phyloP scores from a whole-genome alignment of 2,888 invertebrate species.

The Drosophila niveifrons region DNA sequence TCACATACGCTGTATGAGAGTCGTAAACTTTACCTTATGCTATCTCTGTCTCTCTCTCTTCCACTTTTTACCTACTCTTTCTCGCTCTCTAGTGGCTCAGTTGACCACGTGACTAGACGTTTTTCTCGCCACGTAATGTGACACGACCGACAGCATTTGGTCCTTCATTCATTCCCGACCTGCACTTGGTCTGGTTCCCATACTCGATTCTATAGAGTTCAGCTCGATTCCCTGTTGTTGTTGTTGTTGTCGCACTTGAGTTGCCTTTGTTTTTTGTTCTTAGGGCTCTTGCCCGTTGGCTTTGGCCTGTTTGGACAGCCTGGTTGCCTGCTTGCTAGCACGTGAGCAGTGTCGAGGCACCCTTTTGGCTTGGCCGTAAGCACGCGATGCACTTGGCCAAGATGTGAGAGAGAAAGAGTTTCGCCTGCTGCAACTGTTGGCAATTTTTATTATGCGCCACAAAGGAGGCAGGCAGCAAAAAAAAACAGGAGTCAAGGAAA shows the following conservation, averaged over 20 bases:
- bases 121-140: slow-evolving; percentile 54
- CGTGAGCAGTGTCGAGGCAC: slow-evolving; percentile 43
- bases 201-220: slow-evolving; percentile 27
- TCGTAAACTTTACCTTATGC: slow-evolving; percentile 16
- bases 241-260: slow-evolving; percentile 27
- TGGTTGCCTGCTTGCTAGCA: slow-evolving; percentile 34
- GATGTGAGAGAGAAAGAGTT: slow-evolving; percentile 33
- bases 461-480: neutral
- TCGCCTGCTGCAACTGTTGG: slow-evolving; percentile 67
- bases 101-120: slow-evolving; percentile 61
- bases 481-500: slow-evolving; percentile 37
- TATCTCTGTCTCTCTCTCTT: slow-evolving; percentile 1
- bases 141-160: slow-evolving; percentile 42
- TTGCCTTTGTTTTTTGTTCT: slow-evolving; percentile 43
- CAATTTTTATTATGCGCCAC: slow-evolving; percentile 58
- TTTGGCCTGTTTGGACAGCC: slow-evolving; percentile 54
- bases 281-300: slow-evolving; percentile 33
- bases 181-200: slow-evolving; percentile 55
- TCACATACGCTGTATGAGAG: slow-evolving; percentile 19
- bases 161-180: slow-evolving; percentile 25
- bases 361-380: slow-evolving; percentile 57
- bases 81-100: slow-evolving; percentile 8
- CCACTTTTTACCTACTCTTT: neutral
- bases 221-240: slow-evolving; percentile 25
- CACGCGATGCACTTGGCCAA: slow-evolving; percentile 81